Base-by-base conservation (phyloP, 1,140 invertebrate species). In the Psix sp. region DNA sequence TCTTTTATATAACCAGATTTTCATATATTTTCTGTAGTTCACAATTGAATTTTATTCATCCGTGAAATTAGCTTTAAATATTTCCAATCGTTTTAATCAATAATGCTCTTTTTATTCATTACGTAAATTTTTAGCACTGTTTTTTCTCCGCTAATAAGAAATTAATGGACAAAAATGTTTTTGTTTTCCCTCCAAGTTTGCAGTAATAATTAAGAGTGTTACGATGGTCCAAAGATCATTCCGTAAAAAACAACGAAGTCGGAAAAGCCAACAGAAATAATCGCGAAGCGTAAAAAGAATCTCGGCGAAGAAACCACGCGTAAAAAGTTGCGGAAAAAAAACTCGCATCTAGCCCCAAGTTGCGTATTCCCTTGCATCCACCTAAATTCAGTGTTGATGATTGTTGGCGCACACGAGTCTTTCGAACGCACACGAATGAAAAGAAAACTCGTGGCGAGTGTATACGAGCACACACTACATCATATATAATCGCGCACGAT, bases 361-460 rank as follows among this genome's bases (percentile, higher is more conserved):
- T 33, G 31, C 39, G 38, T 65, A 67, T 66, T 59, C 56, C 52
- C 54, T 56, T 62, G 54, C 49, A 56, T 60, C 60, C 60, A 76
- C 54, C 67, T 65, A 77, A 72, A 68, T 60, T 67, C 70, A 65
- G 45, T 39, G 52, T 63, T 66, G 70, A 77, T 74, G 65, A 77
- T 77, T 77, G 65, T 77, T 54, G 54, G 46, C 54, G 48, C 35
- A 70, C 33, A 60, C 54, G 45, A 15, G 26, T 49, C 33, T 42
- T 13, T 20, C 14, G 35, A 26, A 24, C 33, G 36, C 43, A 33
- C 35, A 60, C 35, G 40, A 4, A 11, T 7, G 21, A n/a, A 15
- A 39, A 54, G 60, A 38, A 65, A 65, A 65, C 18, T 51, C 29
- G 48, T 18, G 20, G 49, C 38, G 35, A 31, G 20, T 46, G 17